Conservation (phyloP, 2,113 vertebrate genomes). For the Litocranius walleri region DNA sequence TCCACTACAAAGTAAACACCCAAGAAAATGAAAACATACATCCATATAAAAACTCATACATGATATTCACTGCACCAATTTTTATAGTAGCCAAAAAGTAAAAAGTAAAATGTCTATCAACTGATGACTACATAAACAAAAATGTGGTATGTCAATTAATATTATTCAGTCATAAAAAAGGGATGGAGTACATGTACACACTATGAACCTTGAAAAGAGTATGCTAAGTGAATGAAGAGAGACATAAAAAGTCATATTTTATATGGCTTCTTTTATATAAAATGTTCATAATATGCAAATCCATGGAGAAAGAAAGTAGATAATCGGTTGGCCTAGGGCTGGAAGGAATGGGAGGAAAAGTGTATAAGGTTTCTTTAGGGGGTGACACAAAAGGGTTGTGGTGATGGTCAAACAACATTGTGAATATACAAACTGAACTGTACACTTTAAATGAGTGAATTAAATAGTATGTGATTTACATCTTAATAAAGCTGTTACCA, state of each 20-base stretch:
- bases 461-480: neutral
- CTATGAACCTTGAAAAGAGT: neutral
- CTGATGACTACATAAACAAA: neutral
- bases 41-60: neutral
- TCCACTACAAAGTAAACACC: neutral
- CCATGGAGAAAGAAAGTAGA: neutral
- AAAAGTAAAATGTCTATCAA: neutral
- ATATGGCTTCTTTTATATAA: neutral
- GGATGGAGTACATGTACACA: neutral
- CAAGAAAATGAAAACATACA: neutral
- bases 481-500: neutral
- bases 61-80: neutral
- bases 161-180: neutral
- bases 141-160: neutral
- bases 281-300: neutral
- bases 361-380: neutral
- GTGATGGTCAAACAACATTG: neutral
- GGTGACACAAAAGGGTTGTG: neutral
- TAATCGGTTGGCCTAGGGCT: neutral
- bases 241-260: neutral
- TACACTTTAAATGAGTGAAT: neutral
- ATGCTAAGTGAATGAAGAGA: slow-evolving; percentile 6
- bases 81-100: neutral
- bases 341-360: neutral
- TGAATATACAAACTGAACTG: neutral